These are phyloP conservation scores for Ennomos quercinarius DNA, from an alignment of 2,888 invertebrate genomes.

Conservation along the genomic window DNA sequence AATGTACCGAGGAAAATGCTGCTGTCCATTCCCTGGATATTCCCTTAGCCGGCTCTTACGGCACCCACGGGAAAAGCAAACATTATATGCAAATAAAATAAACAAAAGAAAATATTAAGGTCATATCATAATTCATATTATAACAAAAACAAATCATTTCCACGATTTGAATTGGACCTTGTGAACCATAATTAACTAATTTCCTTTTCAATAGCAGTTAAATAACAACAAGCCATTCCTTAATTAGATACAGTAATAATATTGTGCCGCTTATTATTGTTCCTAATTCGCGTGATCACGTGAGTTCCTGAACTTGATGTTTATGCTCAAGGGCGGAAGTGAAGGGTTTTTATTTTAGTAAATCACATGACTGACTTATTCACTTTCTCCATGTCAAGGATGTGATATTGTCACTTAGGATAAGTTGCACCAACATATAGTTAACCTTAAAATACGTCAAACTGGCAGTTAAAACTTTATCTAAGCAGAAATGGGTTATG, in stretches of 20 bases:
- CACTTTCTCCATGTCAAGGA: constrained; percentile 37
- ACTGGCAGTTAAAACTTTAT: too few relatives aligned
- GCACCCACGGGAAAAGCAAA: too few relatives aligned
- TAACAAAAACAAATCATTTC: constrained; percentile 3
- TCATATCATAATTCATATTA: too few relatives aligned
- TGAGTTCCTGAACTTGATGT: constrained; percentile 28
- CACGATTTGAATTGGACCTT: constrained; percentile 11
- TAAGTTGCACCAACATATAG: too few relatives aligned
- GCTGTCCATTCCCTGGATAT: too few relatives aligned
- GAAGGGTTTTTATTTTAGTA: constrained; percentile 34
- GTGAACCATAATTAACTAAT: constrained; percentile 21
- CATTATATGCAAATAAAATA: too few relatives aligned
- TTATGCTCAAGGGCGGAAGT: constrained; percentile 41
- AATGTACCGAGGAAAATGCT: too few relatives aligned
- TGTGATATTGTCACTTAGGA: neutral
- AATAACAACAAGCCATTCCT: constrained; percentile 12
- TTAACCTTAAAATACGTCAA: too few relatives aligned
- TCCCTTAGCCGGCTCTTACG: too few relatives aligned
- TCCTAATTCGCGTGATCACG: constrained; percentile 37
- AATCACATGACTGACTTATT: constrained; percentile 32
- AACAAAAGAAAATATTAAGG: too few relatives aligned
- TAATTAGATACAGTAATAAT: constrained; percentile 12
- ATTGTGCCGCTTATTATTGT: constrained; percentile 2
- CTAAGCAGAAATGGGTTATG: too few relatives aligned
- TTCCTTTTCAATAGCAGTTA: constrained; percentile 12